phyloP scores from a whole-genome alignment of 2,113 vertebrate genomes.

The Pedetes capensis region DNA sequence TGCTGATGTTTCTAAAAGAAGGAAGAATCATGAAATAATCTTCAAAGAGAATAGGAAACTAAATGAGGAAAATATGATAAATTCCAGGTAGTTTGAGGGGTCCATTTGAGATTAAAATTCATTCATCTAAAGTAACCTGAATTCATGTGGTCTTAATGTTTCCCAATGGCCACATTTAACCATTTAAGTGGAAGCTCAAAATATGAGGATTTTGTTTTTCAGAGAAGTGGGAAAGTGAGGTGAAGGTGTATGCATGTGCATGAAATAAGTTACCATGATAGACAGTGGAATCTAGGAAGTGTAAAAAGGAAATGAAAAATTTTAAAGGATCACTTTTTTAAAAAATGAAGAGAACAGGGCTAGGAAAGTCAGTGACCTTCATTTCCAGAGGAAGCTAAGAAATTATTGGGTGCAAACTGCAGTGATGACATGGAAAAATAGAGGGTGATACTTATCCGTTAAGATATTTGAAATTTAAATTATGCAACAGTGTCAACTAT shows the following conservation, averaged over 20 bases:
- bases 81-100: neutral
- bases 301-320: neutral
- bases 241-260: fast-evolving
- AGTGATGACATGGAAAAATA: neutral
- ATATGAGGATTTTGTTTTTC: neutral
- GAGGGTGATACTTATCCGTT: neutral
- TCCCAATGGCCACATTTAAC: neutral
- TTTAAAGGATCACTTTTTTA: too few species aligned
- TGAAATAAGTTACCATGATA: neutral
- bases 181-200: neutral
- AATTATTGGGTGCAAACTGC: neutral
- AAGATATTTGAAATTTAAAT: neutral
- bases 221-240: neutral
- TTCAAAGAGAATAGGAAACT: neutral
- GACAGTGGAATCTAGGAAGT: neutral
- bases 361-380: neutral
- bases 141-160: neutral
- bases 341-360: neutral
- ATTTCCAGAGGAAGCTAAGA: neutral
- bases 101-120: neutral
- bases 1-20: neutral
- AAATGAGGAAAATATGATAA: neutral
- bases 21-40: neutral
- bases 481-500: neutral
- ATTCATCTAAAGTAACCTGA: neutral